These are phyloP conservation scores for Dermatophagoides farinae DNA, from an alignment of 1,140 invertebrate species.

Conservation along the genomic window DNA sequence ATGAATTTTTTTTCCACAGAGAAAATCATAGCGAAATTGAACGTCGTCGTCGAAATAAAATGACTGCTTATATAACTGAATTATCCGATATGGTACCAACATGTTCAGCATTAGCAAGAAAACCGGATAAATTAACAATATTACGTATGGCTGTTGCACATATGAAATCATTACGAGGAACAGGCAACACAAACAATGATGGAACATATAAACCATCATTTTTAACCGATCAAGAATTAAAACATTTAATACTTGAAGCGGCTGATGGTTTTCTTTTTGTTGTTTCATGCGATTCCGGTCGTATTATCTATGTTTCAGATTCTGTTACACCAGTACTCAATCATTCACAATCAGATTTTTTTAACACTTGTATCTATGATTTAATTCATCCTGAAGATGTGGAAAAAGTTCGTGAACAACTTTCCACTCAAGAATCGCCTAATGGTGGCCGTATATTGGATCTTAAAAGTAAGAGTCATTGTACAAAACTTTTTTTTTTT, in stretches of 20 bases:
- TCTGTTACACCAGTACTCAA: conserved; percentile 93
- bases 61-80: conserved; percentile 99
- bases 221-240: conserved; percentile 93
- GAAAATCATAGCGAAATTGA: conserved; percentile 99
- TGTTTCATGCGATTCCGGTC: conserved; percentile 86
- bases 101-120: conserved; percentile 82
- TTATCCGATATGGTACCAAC: conserved; percentile 99
- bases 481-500: conserved; percentile 12
- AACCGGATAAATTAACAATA: conserved; percentile 98
- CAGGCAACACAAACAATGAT: conserved; percentile 77
- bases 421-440: conserved; percentile 89
- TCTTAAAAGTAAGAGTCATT: conserved; percentile 54
- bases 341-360: conserved; percentile 83
- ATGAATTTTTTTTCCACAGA: conserved; percentile 6
- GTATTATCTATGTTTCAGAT: conserved; percentile 94
- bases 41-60: conserved; percentile 89
- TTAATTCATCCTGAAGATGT: conserved; percentile 94
- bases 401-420: conserved; percentile 75
- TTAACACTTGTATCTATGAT: conserved; percentile 79
- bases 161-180: conserved; percentile 89
- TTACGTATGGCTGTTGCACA: conserved; percentile 97
- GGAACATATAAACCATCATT: conserved; percentile 95
- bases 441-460: conserved; percentile 87
- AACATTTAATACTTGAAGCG: conserved; percentile 94
- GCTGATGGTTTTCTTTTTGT: conserved; percentile 99